A percentile compares a stretch with the other conserved stretches of the same genome.
phyloP scores from a whole-genome alignment of 2,113 vertebrate species.

The Cyphomyrus plagiostoma region DNA sequence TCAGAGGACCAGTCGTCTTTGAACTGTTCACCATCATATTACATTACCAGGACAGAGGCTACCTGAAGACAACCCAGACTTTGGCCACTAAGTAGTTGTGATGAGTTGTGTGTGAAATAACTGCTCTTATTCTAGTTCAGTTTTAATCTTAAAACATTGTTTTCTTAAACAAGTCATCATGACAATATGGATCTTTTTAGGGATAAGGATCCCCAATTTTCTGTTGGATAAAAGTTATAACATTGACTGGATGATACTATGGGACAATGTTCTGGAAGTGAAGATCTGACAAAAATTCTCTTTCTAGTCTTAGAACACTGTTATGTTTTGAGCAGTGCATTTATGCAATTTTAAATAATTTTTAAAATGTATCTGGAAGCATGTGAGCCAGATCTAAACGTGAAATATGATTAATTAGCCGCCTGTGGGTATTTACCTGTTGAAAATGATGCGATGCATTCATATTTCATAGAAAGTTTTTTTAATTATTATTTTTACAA shows the following conservation, averaged over 20 bases:
- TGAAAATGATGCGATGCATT: constrained; percentile 6
- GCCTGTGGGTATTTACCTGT: constrained; percentile 25
- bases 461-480: constrained; percentile 13
- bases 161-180: not conserved
- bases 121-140: not conserved
- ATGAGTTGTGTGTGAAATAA: not conserved
- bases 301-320: not conserved
- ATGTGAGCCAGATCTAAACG: not conserved
- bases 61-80: not conserved
- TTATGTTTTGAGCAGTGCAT: not conserved
- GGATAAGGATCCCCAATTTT: not conserved
- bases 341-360: not conserved
- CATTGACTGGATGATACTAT: not conserved
- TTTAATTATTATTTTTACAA: not conserved
- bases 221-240: not conserved
- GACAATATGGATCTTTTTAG: not conserved
- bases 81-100: not conserved
- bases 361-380: not conserved
- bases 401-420: constrained; percentile 46
- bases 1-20: not conserved
- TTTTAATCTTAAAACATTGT: not conserved
- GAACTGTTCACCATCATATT: not conserved
- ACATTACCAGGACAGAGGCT: not conserved
- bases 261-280: not conserved
- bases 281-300: not conserved